These are phyloP conservation scores for Etia nguti DNA, from an alignment of 2,113 vertebrate genomes.

Conservation along the genomic window DNA sequence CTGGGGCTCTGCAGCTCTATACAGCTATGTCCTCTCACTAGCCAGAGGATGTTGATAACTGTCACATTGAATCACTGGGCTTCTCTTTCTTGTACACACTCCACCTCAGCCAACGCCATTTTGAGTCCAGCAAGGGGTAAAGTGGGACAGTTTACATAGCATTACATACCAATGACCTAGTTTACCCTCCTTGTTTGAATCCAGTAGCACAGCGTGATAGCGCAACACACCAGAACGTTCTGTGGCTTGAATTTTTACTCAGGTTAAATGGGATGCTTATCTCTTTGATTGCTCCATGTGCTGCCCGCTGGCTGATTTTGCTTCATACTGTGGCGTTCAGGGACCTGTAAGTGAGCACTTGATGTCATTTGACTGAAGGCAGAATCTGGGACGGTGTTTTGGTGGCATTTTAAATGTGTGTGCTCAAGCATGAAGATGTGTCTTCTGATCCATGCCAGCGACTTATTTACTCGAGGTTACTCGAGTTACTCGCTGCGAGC, in stretches of 20 bases:
- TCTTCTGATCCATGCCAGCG: constrained; percentile 61
- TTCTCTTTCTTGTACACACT: not conserved
- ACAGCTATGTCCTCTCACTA: constrained; percentile 3
- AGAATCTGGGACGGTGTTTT: constrained; percentile 67
- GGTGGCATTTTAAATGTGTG: constrained; percentile 70
- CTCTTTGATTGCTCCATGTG: constrained; percentile 58
- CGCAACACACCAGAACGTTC: constrained; percentile 28
- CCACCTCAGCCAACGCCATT: constrained; percentile 45
- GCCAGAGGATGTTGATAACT: constrained; percentile 54
- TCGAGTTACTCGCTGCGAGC: constrained; percentile 43
- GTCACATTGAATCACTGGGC: constrained; percentile 45
- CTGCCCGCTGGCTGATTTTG: constrained; percentile 56
- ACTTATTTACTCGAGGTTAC: constrained; percentile 62
- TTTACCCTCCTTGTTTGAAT: constrained; percentile 55
- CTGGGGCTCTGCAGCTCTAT: not conserved
- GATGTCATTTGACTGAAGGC: constrained; percentile 65
- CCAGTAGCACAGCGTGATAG: constrained; percentile 43
- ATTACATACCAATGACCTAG: constrained; percentile 58
- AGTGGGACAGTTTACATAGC: constrained; percentile 44
- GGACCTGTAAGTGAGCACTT: constrained; percentile 68
- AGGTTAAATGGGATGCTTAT: constrained; percentile 70
- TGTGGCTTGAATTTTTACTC: constrained; percentile 40
- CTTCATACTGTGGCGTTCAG: constrained; percentile 60
- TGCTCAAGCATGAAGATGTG: constrained; percentile 65
- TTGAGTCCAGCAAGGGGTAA: constrained; percentile 51